Percentiles rank a stretch among this genome's conserved stretches.
phyloP scores from a whole-genome alignment of 2,888 invertebrate genomes.

The Amiota mariae region DNA sequence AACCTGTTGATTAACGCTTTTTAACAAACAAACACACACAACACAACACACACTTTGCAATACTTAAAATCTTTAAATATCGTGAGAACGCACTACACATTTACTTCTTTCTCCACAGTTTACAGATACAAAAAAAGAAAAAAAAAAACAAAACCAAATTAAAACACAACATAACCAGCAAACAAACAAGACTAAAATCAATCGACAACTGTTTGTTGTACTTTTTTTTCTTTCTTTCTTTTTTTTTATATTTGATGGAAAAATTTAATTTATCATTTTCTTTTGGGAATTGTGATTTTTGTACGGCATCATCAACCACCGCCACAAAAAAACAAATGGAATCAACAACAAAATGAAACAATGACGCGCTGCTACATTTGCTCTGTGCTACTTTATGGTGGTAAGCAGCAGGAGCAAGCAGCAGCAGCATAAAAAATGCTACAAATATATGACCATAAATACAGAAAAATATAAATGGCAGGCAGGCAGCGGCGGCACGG shows the following conservation, averaged over 20 bases:
- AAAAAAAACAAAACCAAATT: no score
- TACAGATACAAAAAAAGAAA: no score
- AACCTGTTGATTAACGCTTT: constrained; percentile 14
- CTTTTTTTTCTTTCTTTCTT: no score
- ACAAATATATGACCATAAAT: constrained; percentile 31
- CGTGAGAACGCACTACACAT: no score
- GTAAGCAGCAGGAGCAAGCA: constrained; percentile 15
- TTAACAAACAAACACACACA: no score
- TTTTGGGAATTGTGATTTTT: not conserved
- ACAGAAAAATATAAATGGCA: constrained; percentile 37
- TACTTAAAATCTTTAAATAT: no score
- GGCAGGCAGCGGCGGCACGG: no score
- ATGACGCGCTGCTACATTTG: constrained; percentile 15
- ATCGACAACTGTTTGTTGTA: no score
- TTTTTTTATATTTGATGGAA: no score
- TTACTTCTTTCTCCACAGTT: no score
- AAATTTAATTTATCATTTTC: not conserved
- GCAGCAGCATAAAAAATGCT: constrained; percentile 39
- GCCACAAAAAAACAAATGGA: not conserved
- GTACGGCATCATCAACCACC: not conserved
- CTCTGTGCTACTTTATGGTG: not conserved
- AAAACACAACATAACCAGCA: not conserved
- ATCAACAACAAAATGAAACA: constrained; percentile 10
- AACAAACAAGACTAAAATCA: not conserved
- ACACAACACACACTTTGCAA: no score